Base-by-base conservation (phyloP, 2,888 invertebrate species). In the Thereva nobilitata region DNA sequence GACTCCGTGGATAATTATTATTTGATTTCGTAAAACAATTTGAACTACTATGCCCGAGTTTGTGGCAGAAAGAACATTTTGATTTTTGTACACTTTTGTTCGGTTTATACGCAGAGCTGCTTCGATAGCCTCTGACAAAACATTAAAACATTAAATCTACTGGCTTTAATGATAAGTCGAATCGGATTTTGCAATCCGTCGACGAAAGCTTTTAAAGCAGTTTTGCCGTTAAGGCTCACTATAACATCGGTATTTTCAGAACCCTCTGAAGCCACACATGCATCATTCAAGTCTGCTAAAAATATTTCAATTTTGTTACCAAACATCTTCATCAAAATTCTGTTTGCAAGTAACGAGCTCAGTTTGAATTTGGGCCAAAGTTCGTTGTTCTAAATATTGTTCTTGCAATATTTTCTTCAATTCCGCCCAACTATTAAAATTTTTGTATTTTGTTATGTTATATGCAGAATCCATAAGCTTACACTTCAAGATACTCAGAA, bases 131-230 rank as follows among this genome's bases (percentile, higher is more conserved):
- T 67, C 61, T 45, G 12, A 5, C 44, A n/a, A n/a, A n/a, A n/a
- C n/a, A n/a, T n/a, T n/a, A 53, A 44, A 7, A 4, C 53, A 8
- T 4, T 8, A 49, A 47, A 66, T 34, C 65, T 9, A 56, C 56
- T 49, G 7, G 56, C 65, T 56, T 66, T 66, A 12, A 66, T 49
- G 10, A 66, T 40, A 37, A 66, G 23, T 35, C 44, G 55, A 8
- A 66, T 47, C n/a, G 56, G 41, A 12, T 40, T n/a, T 4, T 38
- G 9, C 3, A 66, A 34, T 0, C 65, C 65, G n/a, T 66, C 56
- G 6, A 42, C 42, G 23, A 66, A 66, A 5, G 65, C 45, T 47
- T 65, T 65, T 54, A 65, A 54, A 1, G 44, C 37, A 7, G 65
- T 45, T 38, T 54, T 66, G 6, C 8, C 5, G 23, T 66, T 66